phyloP scores from a whole-genome alignment of 2,888 invertebrate species.

The Dryobotodes eremita region DNA sequence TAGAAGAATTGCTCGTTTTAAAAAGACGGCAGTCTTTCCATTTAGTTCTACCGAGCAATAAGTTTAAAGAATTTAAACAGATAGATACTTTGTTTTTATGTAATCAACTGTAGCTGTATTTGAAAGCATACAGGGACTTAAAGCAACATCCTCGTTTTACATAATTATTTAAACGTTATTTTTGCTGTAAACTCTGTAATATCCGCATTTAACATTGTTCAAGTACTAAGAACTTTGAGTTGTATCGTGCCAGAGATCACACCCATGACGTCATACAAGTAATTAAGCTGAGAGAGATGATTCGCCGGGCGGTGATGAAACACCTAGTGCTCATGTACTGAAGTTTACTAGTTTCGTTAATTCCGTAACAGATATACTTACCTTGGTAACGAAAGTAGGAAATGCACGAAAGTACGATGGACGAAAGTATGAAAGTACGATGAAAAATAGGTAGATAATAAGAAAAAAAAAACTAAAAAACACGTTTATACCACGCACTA shows the following conservation, averaged over 20 bases:
- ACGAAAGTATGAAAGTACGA: no score
- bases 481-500: no score
- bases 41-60: neutral
- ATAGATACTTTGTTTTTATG: neutral
- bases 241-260: constrained; percentile 18
- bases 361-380: constrained; percentile 1
- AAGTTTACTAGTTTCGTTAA: neutral
- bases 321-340: neutral
- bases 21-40: constrained; percentile 3
- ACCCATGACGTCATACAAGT: constrained; percentile 29
- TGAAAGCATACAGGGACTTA: neutral
- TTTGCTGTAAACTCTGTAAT: neutral
- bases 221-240: neutral
- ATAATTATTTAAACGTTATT: neutral
- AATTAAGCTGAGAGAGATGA: constrained; percentile 21
- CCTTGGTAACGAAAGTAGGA: neutral
- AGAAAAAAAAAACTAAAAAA: no score
- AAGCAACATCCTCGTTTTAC: no score
- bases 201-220: neutral
- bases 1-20: constrained; percentile 24
- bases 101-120: neutral
- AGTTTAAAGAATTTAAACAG: neutral
- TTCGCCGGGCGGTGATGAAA: neutral
- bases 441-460: no score
- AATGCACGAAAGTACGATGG: no score